Conservation (phyloP, 2,888 invertebrate genomes). For the Branchipolynoe longqiensis region DNA sequence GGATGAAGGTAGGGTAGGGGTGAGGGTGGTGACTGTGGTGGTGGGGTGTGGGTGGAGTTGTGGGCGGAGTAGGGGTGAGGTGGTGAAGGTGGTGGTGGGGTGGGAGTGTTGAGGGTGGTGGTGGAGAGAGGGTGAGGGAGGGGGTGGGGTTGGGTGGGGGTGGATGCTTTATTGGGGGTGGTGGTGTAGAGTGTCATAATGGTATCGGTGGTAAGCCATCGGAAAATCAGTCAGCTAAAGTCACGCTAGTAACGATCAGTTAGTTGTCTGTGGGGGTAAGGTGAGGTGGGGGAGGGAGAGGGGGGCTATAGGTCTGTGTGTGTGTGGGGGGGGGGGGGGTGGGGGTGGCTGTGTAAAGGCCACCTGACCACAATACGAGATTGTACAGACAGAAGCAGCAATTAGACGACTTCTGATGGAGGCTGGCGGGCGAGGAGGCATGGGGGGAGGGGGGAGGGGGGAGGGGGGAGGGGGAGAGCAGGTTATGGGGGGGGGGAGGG, state of each 20-base stretch:
- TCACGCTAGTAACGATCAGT: constrained; percentile 15
- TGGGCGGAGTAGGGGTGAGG: no score
- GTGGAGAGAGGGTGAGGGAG: not conserved
- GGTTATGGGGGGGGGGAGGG: no score
- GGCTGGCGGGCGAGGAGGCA: no score
- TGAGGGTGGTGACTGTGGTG: no score
- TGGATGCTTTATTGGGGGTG: not conserved
- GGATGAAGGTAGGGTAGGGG: no score
- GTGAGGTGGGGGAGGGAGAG: not conserved
- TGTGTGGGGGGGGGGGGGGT: not conserved
- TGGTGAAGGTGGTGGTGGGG: no score
- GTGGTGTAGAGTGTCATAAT: constrained; percentile 27
- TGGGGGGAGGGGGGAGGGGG: no score
- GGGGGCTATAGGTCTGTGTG: no score
- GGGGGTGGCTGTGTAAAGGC: not conserved
- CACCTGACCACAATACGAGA: not conserved
- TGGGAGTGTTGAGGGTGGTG: no score
- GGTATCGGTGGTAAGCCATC: not conserved
- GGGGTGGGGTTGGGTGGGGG: not conserved
- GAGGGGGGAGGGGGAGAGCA: no score
- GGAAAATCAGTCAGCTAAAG: not conserved
- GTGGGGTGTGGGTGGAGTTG: no score
- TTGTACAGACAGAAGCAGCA: not conserved
- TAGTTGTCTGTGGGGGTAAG: not conserved
- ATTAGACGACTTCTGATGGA: constrained; percentile 13